These are phyloP conservation scores for Heterodera schachtii DNA, from an alignment of 1,140 invertebrate genomes.

Conservation along the genomic window DNA sequence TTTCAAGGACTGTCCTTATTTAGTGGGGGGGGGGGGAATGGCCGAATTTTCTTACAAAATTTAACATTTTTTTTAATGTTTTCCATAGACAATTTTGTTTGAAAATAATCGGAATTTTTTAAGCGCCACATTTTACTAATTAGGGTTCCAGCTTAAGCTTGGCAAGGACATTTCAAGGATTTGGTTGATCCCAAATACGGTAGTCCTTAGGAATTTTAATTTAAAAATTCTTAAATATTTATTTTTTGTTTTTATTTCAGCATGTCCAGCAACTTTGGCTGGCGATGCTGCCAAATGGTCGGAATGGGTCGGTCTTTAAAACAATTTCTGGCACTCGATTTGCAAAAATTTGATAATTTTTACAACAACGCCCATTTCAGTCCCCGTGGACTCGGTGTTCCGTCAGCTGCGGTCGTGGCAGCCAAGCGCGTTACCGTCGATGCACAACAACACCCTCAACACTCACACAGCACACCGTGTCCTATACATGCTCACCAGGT, in stretches of 20 bases:
- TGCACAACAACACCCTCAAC: conserved; percentile 41
- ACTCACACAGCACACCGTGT: conserved; percentile 52
- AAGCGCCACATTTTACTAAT: too few species aligned
- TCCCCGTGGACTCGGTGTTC: conserved; percentile 34
- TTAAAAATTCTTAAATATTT: too few species aligned
- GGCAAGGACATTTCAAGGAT: too few species aligned
- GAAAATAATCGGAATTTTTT: too few species aligned
- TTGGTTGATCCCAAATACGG: too few species aligned
- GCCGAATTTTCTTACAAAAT: too few species aligned
- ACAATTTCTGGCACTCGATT: neutral
- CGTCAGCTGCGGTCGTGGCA: conserved; percentile 60
- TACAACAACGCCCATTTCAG: neutral
- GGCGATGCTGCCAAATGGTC: conserved; percentile 56
- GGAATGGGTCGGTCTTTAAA: conserved; percentile 44
- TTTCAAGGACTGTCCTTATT: too few species aligned
- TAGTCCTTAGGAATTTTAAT: too few species aligned
- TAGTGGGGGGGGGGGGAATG: too few species aligned
- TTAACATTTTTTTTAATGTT: too few species aligned
- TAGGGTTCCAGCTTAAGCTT: too few species aligned
- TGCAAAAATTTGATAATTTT: neutral
- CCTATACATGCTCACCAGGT: conserved; percentile 61
- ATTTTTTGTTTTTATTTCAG: neutral
- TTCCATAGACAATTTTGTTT: too few species aligned
- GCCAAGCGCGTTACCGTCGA: conserved; percentile 61
- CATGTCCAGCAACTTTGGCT: conserved; percentile 47